Base-by-base conservation (phyloP, 2,888 invertebrate genomes). In the Melanostoma scalare region DNA sequence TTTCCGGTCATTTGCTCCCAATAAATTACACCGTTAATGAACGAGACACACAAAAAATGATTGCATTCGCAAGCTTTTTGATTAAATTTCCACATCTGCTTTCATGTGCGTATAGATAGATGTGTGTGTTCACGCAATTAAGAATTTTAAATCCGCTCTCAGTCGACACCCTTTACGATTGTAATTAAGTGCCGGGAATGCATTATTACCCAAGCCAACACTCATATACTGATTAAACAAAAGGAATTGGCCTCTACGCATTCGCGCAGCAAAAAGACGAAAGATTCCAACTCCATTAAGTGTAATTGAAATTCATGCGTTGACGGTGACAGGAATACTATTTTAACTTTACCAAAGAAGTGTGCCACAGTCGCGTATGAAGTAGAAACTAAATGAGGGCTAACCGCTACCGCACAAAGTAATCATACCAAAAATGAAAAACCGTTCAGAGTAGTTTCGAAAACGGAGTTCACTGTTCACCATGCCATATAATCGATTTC, bases 11-110 rank as follows among this genome's bases (percentile, higher is more conserved):
- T 82, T 82, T 63, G 82, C 58, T 58, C 40, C 56, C 78, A 38
- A 82, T 82, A 78, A 82, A 78, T 82, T 78, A 82, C 68, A 74
- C 42, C 58, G 63, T 82, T 78, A 82, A 82, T 82, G 73, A 82
- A 82, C 68, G 52, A 31, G 38, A 52, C 20, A 53, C 8, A 40
- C 40, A 35, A 35, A 38, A 52, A 74, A 53, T 42, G 46, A 44
- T 55, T 61, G 67, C 50, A 61, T 73, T 44, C 50, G 60, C 72
- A 72, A 63, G 67, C 48, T 67, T 72, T 67, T 76, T 68, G 61
- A 81, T 81, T 77, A 76, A 76, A 67, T 61, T 56, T 42, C 61
- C 76, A 44, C 36, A 38, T 75, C 40, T 33, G 4, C 63, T 36
- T n/a, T 60, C 36, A 10, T 31, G 10, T 48, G 36, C 20, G 1